Evolutionary conservation across 2,888 invertebrate species (phyloP).

Genomic region (Coecobrya sp.): DNA sequence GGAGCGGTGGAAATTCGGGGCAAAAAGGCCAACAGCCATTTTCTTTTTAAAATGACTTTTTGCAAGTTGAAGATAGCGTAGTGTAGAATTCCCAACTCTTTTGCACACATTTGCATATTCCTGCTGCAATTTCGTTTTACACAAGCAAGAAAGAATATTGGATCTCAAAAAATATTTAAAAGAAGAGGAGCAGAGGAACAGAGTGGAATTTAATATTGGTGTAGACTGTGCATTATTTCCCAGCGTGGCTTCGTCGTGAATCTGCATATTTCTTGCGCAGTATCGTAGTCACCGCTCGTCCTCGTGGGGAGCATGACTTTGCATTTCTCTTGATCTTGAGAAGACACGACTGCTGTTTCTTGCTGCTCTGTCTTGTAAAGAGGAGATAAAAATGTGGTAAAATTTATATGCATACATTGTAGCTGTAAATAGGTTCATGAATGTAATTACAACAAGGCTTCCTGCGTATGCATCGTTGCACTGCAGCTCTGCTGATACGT

Average conservation of each 20-base stretch:
- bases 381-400: constrained; percentile 30
- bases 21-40: too few relatives aligned
- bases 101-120: too few relatives aligned
- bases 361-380: constrained; percentile 42
- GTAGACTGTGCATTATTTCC: constrained; percentile 65
- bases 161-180: background rate
- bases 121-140: too few relatives aligned
- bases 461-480: background rate
- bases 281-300: constrained; percentile 69
- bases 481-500: background rate
- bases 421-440: constrained; percentile 69
- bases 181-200: background rate
- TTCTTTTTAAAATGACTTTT: too few relatives aligned
- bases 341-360: constrained; percentile 6
- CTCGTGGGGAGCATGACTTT: constrained; percentile 75
- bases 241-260: constrained; percentile 71
- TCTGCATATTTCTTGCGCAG: constrained; percentile 74
- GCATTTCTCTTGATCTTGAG: constrained; percentile 38
- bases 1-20: too few relatives aligned
- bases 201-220: constrained; percentile 40
- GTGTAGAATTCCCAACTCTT: too few relatives aligned
- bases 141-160: too few relatives aligned
- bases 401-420: constrained; percentile 63
- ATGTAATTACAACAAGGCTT: constrained; percentile 67
- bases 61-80: too few relatives aligned